Conservation (phyloP, 2,888 invertebrate species). For the Nemapogon koenigi region DNA sequence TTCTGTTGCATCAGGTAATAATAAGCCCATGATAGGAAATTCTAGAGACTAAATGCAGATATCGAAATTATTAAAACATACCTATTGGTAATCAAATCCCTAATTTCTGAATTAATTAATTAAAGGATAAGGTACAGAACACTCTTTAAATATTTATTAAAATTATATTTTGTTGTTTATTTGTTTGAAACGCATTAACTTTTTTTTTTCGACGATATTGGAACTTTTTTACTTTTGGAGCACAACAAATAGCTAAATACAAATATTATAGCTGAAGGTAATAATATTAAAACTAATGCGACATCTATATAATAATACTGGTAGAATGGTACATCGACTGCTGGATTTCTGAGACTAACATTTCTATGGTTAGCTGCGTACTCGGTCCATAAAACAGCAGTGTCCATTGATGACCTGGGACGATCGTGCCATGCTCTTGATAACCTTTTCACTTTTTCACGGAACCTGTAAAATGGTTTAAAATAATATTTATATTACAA, state of each 20-base stretch:
- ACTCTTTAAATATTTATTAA: too few species aligned
- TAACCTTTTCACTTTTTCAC: slow-evolving; percentile 44
- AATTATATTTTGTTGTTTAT: too few species aligned
- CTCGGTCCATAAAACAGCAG: slow-evolving; percentile 71
- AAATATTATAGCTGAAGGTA: not conserved
- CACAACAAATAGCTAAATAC: not conserved
- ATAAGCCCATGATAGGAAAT: too few species aligned
- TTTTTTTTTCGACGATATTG: slow-evolving; percentile 3
- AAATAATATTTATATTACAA: too few species aligned
- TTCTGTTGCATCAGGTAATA: too few species aligned
- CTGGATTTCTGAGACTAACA: slow-evolving; percentile 48
- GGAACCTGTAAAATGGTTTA: slow-evolving; percentile 37
- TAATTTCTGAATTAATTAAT: too few species aligned
- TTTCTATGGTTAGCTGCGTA: slow-evolving; percentile 63
- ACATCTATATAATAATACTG: slow-evolving; percentile 40
- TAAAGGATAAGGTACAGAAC: too few species aligned
- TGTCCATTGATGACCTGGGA: slow-evolving; percentile 63
- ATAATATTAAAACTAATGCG: not conserved
- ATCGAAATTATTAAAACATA: too few species aligned
- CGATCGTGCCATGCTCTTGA: slow-evolving; percentile 65
- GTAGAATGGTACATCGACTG: slow-evolving; percentile 61
- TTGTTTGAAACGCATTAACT: too few species aligned
- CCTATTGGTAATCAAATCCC: too few species aligned
- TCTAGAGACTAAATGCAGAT: too few species aligned
- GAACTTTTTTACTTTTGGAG: not conserved